phyloP scores from a whole-genome alignment of 2,888 invertebrate species.

The Epinotia demarniana region DNA sequence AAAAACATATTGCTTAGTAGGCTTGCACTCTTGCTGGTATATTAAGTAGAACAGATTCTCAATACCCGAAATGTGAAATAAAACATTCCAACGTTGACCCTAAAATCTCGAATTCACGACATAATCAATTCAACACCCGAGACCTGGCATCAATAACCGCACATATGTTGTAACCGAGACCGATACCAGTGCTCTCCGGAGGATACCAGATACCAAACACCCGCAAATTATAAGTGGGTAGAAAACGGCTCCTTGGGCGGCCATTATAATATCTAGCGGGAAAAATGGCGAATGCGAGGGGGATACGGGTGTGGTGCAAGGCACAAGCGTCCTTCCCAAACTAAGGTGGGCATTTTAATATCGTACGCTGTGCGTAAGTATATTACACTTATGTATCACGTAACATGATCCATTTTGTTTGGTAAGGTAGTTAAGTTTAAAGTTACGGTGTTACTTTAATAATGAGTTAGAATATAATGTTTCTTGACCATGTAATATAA shows the following conservation, averaged over 20 bases:
- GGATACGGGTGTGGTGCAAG: constrained; percentile 48
- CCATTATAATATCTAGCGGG: constrained; percentile 77
- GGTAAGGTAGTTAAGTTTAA: too few relatives aligned
- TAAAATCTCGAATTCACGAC: constrained; percentile 35
- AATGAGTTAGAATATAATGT: too few relatives aligned
- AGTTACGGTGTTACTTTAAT: too few relatives aligned
- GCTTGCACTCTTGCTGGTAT: not conserved
- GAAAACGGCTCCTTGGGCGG: constrained; percentile 77
- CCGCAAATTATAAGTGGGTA: constrained; percentile 77
- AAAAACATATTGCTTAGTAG: not conserved
- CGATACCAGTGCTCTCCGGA: constrained; percentile 58
- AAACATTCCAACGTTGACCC: constrained; percentile 6
- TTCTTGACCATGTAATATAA: too few relatives aligned
- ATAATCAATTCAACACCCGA: constrained; percentile 42
- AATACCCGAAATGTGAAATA: not conserved
- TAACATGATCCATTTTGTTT: too few relatives aligned
- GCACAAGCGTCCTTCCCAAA: constrained; percentile 21
- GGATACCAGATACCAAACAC: constrained; percentile 66
- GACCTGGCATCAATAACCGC: constrained; percentile 40
- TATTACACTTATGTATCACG: too few relatives aligned
- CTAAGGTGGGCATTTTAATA: not conserved
- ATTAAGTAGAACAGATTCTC: not conserved
- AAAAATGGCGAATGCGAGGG: constrained; percentile 70
- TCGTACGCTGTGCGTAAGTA: too few relatives aligned
- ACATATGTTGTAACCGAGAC: constrained; percentile 48